phyloP scores from a whole-genome alignment of 2,888 invertebrate genomes.

The Erannis defoliaria region DNA sequence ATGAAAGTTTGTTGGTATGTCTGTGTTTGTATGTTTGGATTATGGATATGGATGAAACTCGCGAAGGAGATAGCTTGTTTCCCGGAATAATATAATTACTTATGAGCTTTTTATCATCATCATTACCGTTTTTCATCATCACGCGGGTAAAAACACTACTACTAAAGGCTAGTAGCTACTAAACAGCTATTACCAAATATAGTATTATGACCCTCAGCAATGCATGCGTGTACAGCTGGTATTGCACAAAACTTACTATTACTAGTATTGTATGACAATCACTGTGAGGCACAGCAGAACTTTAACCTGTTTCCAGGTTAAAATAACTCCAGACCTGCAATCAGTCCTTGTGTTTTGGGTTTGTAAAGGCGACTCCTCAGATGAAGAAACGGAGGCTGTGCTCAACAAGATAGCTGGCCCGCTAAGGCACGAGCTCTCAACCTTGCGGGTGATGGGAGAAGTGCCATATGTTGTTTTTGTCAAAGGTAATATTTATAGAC shows the following conservation, averaged over 20 bases:
- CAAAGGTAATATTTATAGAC: conserved; percentile 79
- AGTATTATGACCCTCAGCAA: no score
- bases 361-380: conserved; percentile 81
- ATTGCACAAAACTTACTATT: neutral
- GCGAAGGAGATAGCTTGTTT: no score
- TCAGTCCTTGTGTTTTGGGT: conserved; percentile 91
- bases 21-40: no score
- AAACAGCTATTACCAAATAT: no score
- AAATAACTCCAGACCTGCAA: conserved; percentile 89
- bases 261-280: neutral
- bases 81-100: no score
- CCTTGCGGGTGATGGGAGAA: conserved; percentile 90
- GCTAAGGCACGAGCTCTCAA: conserved; percentile 91
- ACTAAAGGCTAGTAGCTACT: no score
- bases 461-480: conserved; percentile 92
- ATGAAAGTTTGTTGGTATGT: no score
- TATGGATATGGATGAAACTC: no score
- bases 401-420: conserved; percentile 86
- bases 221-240: neutral
- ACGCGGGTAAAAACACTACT: no score
- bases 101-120: no score
- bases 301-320: conserved; percentile 75
- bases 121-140: no score
- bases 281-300: neutral
- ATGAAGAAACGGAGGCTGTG: conserved; percentile 82